Evolutionary conservation across 2,113 vertebrate genomes (phyloP), one percentile per base, ranked within the genome.

Genomic region (Sarotherodon lohbergeri): DNA sequence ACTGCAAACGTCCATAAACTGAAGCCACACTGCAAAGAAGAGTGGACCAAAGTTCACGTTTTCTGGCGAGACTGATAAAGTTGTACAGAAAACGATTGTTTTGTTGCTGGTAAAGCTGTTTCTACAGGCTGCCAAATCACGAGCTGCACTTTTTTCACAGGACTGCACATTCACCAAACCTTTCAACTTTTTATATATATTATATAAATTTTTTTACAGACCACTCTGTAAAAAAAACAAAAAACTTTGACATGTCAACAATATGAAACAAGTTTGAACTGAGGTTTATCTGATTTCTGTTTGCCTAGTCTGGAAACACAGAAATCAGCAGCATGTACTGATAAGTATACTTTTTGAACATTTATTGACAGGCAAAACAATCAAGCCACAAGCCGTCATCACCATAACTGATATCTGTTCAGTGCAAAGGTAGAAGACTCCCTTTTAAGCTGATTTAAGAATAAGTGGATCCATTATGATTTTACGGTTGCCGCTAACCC

Each of bases 101-200:
- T 66, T 66, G 6, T 0, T 66, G 61, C 17, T 36, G 32, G 2
- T 66, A 7, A 66, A n/a, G 32, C 17, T 1, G 4, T 3, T 39
- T 39, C 19, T 66, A 1, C 61, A 5, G 34, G 34, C 19, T 6
- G 0, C 61, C 61, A 22, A 66, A 66, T 0, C 12, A 22, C 1
- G 0, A 66, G 61, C 0, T 0, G 34, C 61, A 22, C 61, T 0
- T 68, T 39, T 66, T 41, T 0, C 0, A 13, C 63, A 68, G 19
- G 4, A 68, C 10, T 22, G 2, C 19, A 22, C 63, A 41, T 22
- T 41, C 63, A 22, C 36, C 36, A 41, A 68, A 68, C 1, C 0
- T 68, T 3, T 22, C 0, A 68, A 41, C n/a, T 0, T 66, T 39
- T 66, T 22, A 3, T 27, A 27, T 27, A 27, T 27, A 27, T 27